phyloP scores from a whole-genome alignment of 2,113 vertebrate genomes.

The Caranx melampygus region DNA sequence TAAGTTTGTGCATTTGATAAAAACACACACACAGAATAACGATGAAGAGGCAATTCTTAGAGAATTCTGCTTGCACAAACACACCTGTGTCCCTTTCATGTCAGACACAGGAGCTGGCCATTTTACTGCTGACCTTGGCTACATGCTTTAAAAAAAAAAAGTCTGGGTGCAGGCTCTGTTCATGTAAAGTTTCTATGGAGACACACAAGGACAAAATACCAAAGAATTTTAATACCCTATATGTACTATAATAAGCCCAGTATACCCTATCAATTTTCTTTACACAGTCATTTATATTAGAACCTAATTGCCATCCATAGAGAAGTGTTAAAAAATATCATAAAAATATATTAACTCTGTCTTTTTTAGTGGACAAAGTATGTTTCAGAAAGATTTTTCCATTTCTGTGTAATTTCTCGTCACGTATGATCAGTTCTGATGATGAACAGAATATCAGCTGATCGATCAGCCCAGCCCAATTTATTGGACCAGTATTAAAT shows the following conservation, averaged over 20 bases:
- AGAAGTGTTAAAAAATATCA: too few relatives aligned
- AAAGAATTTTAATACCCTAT: neutral
- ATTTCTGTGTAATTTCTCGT: neutral
- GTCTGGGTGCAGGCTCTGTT: neutral
- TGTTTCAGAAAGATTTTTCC: neutral
- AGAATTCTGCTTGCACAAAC: slow-evolving; percentile 26
- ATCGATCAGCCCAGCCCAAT: neutral
- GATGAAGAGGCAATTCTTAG: slow-evolving; percentile 31
- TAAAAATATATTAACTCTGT: neutral
- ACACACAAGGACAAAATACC: neutral
- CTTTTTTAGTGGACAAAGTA: neutral
- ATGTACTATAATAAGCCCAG: neutral
- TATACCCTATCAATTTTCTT: neutral
- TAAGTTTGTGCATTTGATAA: neutral
- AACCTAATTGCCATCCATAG: too few relatives aligned
- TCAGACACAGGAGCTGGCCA: slow-evolving; percentile 28
- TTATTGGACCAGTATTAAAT: neutral
- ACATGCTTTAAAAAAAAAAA: slow-evolving; percentile 15
- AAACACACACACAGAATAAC: slow-evolving; percentile 8
- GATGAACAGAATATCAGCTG: neutral
- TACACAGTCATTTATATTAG: neutral
- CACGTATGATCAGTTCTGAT: neutral
- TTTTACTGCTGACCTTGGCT: slow-evolving; percentile 19
- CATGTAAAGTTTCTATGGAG: slow-evolving; percentile 11
- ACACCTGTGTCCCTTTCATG: slow-evolving; percentile 42